Conservation (phyloP, 2,113 vertebrate genomes). For the Mustela nigripes region DNA sequence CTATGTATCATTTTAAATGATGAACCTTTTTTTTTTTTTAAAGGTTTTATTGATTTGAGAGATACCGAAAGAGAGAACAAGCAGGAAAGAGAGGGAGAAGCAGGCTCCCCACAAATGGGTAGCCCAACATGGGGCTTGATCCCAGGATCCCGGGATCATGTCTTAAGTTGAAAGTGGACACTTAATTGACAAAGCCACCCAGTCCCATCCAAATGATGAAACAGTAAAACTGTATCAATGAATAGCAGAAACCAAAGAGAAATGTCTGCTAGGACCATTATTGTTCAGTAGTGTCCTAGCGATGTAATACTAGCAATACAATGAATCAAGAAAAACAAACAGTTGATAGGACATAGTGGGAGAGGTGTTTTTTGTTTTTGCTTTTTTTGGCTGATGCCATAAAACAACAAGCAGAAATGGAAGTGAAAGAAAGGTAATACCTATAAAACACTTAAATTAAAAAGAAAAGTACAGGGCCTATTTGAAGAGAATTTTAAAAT, state of each 20-base stretch:
- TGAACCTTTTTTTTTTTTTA: neutral
- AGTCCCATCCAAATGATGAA: neutral
- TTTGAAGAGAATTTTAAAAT: constrained; percentile 41
- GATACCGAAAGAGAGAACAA: neutral
- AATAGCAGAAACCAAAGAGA: neutral
- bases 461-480: neutral
- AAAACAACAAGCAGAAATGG: neutral
- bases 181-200: neutral
- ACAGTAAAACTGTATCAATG: neutral
- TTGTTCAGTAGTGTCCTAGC: neutral
- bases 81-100: neutral
- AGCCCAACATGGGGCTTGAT: neutral
- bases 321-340: constrained; percentile 9
- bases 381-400: neutral
- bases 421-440: constrained; percentile 20
- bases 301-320: neutral
- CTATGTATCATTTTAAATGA: neutral
- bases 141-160: too few relatives aligned
- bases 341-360: neutral
- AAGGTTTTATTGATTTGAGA: too few relatives aligned
- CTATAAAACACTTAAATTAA: neutral
- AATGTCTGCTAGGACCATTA: neutral
- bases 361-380: neutral
- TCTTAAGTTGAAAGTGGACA: neutral
- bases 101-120: neutral